Evolutionary conservation across 2,888 invertebrate species (phyloP).

Genomic region (Parthenolecanium corni): DNA sequence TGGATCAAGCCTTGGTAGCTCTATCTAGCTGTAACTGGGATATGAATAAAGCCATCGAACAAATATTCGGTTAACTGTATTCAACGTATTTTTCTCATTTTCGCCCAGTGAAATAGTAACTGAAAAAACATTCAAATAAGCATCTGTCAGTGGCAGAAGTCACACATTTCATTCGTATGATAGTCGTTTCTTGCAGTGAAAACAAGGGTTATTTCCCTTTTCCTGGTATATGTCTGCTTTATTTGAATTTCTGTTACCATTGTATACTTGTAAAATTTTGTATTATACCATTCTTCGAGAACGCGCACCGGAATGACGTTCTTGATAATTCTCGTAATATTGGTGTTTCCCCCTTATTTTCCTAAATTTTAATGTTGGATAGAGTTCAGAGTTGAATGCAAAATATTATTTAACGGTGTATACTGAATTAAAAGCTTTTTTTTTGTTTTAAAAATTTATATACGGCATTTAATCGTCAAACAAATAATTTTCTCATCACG

Average conservation of each 20-base stretch:
- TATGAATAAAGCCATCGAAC: slow-evolving; percentile 80
- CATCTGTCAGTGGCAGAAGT: not conserved
- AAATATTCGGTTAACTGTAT: slow-evolving; percentile 57
- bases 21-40: slow-evolving; percentile 89
- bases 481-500: too few species aligned
- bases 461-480: too few species aligned
- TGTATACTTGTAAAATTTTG: slow-evolving; percentile 25
- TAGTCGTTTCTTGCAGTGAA: too few species aligned
- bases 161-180: not conserved
- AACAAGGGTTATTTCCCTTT: not conserved
- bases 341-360: too few species aligned
- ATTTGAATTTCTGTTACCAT: slow-evolving; percentile 22
- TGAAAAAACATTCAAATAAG: slow-evolving; percentile 36
- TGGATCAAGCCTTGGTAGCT: slow-evolving; percentile 76
- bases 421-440: too few species aligned
- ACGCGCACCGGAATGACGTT: too few species aligned
- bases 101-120: not conserved
- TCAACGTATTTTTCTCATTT: not conserved
- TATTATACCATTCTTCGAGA: slow-evolving; percentile 9
- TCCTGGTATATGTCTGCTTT: not conserved
- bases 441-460: too few species aligned
- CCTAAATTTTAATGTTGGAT: too few species aligned
- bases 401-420: too few species aligned
- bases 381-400: too few species aligned
- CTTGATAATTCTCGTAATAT: too few species aligned